phyloP scores from a whole-genome alignment of 2,888 invertebrate species.

The Acrobasis consociella region DNA sequence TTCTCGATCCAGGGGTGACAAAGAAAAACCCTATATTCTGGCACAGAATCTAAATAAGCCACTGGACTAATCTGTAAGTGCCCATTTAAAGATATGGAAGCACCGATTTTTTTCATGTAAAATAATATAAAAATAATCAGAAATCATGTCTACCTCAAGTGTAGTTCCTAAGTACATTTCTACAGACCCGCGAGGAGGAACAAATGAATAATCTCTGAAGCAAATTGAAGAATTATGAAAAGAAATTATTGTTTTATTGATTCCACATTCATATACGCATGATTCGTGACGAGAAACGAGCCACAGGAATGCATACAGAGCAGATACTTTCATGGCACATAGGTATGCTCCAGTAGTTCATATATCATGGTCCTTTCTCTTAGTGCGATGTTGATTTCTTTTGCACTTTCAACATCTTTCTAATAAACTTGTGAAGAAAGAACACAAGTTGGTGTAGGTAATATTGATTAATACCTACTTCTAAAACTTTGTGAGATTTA shows the following conservation, averaged over 20 bases:
- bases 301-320: constrained; percentile 12
- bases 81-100: too few relatives aligned
- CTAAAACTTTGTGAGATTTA: too few relatives aligned
- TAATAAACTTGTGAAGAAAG: too few relatives aligned
- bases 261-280: constrained; percentile 10
- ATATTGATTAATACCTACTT: too few relatives aligned
- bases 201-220: not conserved
- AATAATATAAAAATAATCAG: too few relatives aligned
- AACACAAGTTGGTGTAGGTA: too few relatives aligned
- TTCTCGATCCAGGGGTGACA: too few relatives aligned
- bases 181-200: not conserved
- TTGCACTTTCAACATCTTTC: not conserved
- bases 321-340: constrained; percentile 19
- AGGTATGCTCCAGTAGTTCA: constrained; percentile 10
- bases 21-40: too few relatives aligned
- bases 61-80: too few relatives aligned
- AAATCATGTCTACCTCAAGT: too few relatives aligned
- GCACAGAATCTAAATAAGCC: too few relatives aligned
- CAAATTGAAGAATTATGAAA: not conserved
- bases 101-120: too few relatives aligned
- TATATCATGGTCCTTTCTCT: constrained; percentile 7
- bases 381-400: not conserved
- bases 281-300: constrained; percentile 9
- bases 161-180: not conserved
- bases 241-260: not conserved